These are phyloP conservation scores for Coelinius sp. DNA, from an alignment of 2,888 invertebrate species.

Conservation along the genomic window DNA sequence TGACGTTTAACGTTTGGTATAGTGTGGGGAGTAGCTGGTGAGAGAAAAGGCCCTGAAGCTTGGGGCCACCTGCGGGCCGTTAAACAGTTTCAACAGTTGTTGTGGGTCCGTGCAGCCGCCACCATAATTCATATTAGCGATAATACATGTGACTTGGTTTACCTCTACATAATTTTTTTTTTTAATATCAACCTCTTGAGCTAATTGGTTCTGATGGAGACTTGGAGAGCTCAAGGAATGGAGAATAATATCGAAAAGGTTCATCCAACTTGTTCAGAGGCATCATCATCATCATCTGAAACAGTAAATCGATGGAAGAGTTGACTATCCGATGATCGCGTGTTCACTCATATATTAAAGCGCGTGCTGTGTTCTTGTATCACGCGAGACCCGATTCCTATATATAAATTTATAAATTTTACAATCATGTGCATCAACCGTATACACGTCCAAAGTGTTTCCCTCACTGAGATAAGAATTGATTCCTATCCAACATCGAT, in stretches of 20 bases:
- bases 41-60: constrained; percentile 34
- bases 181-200: constrained; percentile 3
- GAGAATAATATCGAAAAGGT: constrained; percentile 17
- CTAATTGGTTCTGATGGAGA: constrained; percentile 18
- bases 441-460: neutral
- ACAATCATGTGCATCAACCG: constrained; percentile 24
- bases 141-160: constrained; percentile 54
- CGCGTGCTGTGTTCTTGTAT: constrained; percentile 39
- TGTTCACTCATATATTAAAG: constrained; percentile 44
- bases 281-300: constrained; percentile 50
- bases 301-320: constrained; percentile 58
- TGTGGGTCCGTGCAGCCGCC: constrained; percentile 57
- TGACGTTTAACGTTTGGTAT: constrained; percentile 28
- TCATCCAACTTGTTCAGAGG: too few relatives aligned
- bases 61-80: constrained; percentile 63
- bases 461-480: constrained; percentile 36
- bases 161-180: constrained; percentile 25
- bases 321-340: constrained; percentile 49
- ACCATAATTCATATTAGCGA: constrained; percentile 66
- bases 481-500: constrained; percentile 35
- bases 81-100: constrained; percentile 61
- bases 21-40: constrained; percentile 13
- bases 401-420: constrained; percentile 38
- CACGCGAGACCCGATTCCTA: constrained; percentile 38
- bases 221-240: constrained; percentile 30